Base-by-base conservation (phyloP, 2,888 invertebrate species). In the Leuctra nigra region DNA sequence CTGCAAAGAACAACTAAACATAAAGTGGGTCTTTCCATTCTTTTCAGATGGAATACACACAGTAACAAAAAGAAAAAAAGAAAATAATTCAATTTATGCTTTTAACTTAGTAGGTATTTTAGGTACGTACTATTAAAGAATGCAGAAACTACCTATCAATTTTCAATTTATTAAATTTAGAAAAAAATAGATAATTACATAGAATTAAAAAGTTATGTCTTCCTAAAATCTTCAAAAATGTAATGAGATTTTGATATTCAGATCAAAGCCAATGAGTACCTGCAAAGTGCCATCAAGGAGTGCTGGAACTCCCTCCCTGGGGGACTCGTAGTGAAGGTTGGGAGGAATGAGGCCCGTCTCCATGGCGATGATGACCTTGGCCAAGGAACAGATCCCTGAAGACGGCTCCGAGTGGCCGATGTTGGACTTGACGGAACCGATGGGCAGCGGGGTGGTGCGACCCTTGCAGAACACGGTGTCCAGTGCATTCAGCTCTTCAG, bases 371-470 rank as follows among this genome's bases (percentile, higher is more conserved):
- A 60, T 53, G 59, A 74, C 80, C 73, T 85, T 85, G 1, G 77
- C 77, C 24, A 85, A 65, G 4, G 79, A 76, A 46, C 78, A 76
- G 33, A 83, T 69, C 7, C 92, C 89, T 4, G 90, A 88, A 1
- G 83, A 82, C 1, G 94, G 87, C 68, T 97, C 97, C 0, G 90
- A 81, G 71, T 97, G 97, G 0, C 97, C 97, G 70, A 95, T 79
- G 72, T 95, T 97, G 0, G 94, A 93, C 69, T 97, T 97, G 29
- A 94, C 84, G 0, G 95, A 91, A 1, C 96, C 96, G 44, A 87
- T 77, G 4, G 77, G 69, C 1, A 87, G 72, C 1, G 83, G 78
- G 1, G 77, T 75, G 0, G 75, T 74, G 56, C 81, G 70, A 47
- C 74, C 69, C 35, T 71, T 67, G 65, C 81, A 81, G 66, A 80